Base-by-base conservation (phyloP, 2,797 vertebrate genomes). In the Gobio occitaniae region DNA sequence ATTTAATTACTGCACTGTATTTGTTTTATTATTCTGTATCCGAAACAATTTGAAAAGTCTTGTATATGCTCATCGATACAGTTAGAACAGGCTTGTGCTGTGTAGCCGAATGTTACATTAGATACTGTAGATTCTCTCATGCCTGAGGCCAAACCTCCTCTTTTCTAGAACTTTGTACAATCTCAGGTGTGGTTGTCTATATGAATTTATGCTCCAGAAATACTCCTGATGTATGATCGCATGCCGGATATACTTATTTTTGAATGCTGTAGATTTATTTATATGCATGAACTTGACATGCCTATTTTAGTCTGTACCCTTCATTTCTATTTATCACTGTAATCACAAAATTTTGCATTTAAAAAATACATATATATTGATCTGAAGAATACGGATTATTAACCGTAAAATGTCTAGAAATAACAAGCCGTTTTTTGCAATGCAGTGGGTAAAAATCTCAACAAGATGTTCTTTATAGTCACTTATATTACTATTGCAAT, bases 171-270 rank as follows among this genome's bases (percentile, higher is more conserved):
- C 86, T 90, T 91, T 89, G 81, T 92, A 92, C 90, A 90, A 91
- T 92, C 95, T 96, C 95, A 95, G 95, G 95, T 96, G 92, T 95
- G 89, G 86, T 88, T 82, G 84, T 86, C 86, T 91, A 90, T 90
- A 91, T 72, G 88, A 90, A 88, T 50, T 94, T 93, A 94, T 95
- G 93, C 91, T 88, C 88, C 90, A 89, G 89, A 93, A 87, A 79
- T 90, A 88, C 84, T 87, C 80, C 76, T 81, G 47, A 89, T 75
- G 52, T 84, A 92, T 84, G 90, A 93, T 66, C 29, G 95, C 95
- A 95, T 94, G 95, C 88, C 89, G 90, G 87, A 93, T 90, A 90
- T 90, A 89, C 89, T 89, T 91, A 86, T 91, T 91, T 91, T 90
- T 89, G 72, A 92, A 93, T 92, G 91, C 89, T 80, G 82, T 89